Conservation (phyloP, 2,797 vertebrate genomes). For the Leontopithecus rosalia region DNA sequence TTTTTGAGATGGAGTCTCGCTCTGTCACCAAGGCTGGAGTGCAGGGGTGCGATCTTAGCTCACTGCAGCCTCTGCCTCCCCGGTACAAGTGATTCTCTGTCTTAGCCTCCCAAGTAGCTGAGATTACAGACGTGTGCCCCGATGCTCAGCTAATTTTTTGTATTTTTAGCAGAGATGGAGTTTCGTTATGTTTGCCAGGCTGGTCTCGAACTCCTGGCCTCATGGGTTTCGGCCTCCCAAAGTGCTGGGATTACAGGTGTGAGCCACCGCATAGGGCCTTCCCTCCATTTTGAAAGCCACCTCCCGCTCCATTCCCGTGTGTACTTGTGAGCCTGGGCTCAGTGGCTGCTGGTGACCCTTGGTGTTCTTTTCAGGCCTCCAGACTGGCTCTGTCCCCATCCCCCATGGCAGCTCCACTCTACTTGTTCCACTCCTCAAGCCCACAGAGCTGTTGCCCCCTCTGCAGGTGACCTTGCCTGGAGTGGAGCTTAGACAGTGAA, state of each 20-base stretch:
- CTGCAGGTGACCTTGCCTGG: not conserved
- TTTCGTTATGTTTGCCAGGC: not conserved
- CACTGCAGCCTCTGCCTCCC: not conserved
- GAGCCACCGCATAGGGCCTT: not conserved
- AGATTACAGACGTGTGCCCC: not conserved
- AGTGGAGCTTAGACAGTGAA: not conserved
- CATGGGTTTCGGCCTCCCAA: not conserved
- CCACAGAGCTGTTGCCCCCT: not conserved
- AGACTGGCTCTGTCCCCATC: too few species aligned
- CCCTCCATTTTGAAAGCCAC: not conserved
- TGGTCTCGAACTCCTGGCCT: not conserved
- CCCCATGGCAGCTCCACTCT: too few species aligned
- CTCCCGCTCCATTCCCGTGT: fast-evolving
- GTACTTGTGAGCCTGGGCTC: not conserved
- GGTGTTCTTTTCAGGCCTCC: not conserved
- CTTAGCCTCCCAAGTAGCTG: not conserved
- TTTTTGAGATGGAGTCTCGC: not conserved
- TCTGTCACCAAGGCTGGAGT: not conserved
- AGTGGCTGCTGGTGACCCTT: not conserved
- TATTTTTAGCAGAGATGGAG: not conserved
- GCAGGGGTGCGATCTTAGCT: not conserved
- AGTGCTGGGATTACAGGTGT: not conserved
- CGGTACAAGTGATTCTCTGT: not conserved
- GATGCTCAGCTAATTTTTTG: not conserved
- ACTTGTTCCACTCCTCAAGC: too few species aligned